Conservation (phyloP, 2,888 invertebrate species). For the Heteromyza rotundicornis region DNA sequence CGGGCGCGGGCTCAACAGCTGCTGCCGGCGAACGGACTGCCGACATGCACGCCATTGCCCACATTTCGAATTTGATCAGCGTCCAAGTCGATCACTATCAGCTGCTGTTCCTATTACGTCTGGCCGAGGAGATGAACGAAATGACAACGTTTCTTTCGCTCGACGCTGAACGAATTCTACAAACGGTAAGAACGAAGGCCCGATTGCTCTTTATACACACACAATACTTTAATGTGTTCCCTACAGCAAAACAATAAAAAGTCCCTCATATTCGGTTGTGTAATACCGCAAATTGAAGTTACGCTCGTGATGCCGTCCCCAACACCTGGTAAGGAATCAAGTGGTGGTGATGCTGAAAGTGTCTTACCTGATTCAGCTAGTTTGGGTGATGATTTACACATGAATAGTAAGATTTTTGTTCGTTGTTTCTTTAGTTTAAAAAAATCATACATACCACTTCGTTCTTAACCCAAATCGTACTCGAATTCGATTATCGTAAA, state of each 20-base stretch:
- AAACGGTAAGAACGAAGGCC: slow-evolving; percentile 59
- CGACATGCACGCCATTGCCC: slow-evolving; percentile 80
- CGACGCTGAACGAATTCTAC: slow-evolving; percentile 76
- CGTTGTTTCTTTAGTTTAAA: slow-evolving; percentile 49
- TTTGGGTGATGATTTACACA: slow-evolving; percentile 75
- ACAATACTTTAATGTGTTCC: slow-evolving; percentile 6
- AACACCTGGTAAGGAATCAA: slow-evolving; percentile 85
- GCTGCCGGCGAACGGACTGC: slow-evolving; percentile 65
- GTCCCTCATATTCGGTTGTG: slow-evolving; percentile 74
- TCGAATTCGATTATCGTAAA: too few relatives aligned
- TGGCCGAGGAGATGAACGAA: slow-evolving; percentile 82
- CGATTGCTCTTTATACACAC: background rate
- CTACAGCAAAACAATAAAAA: slow-evolving; percentile 58
- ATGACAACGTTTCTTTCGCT: slow-evolving; percentile 79
- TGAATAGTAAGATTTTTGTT: slow-evolving; percentile 66
- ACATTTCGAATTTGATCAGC: slow-evolving; percentile 83
- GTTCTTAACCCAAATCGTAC: too few relatives aligned
- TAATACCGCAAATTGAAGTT: slow-evolving; percentile 85
- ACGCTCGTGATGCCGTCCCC: slow-evolving; percentile 86
- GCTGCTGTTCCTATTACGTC: slow-evolving; percentile 83
- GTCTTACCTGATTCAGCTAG: slow-evolving; percentile 86
- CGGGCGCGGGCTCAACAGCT: slow-evolving; percentile 40
- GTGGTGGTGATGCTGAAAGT: slow-evolving; percentile 82
- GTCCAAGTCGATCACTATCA: slow-evolving; percentile 94
- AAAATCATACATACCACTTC: background rate